Conservation (phyloP, 1,140 invertebrate genomes). For the Goniozus legneri region DNA sequence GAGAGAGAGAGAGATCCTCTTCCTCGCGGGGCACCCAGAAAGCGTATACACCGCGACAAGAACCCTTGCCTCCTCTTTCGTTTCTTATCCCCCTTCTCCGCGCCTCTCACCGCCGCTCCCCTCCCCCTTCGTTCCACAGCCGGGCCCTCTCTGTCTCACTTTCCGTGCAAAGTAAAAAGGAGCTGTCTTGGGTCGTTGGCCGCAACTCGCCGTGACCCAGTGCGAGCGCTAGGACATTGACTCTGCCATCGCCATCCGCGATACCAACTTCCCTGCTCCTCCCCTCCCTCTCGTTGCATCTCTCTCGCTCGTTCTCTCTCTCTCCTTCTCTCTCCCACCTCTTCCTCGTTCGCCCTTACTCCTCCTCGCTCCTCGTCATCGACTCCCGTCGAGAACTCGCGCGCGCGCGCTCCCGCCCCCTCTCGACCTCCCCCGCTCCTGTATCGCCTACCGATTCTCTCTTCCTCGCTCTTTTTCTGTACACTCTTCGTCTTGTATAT, state of each 20-base stretch:
- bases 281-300: constrained; percentile 20
- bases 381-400: constrained; percentile 20
- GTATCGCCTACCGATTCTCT: constrained; percentile 47
- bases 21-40: neutral
- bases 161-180: constrained; percentile 52
- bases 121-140: neutral
- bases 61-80: constrained; percentile 1
- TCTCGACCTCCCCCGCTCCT: constrained; percentile 44
- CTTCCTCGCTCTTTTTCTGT: too few species aligned
- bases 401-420: constrained; percentile 26
- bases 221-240: constrained; percentile 56
- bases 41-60: constrained; percentile 9
- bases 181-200: constrained; percentile 52
- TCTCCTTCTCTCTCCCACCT: constrained; percentile 4
- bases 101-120: constrained; percentile 10
- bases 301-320: too few species aligned
- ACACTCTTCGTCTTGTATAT: too few species aligned
- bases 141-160: constrained; percentile 20
- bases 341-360: constrained; percentile 5
- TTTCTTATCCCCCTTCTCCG: constrained; percentile 5
- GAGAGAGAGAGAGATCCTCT: constrained; percentile 7
- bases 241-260: constrained; percentile 54
- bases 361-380: constrained; percentile 16
- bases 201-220: constrained; percentile 56
- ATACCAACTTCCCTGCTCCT: constrained; percentile 42